phyloP scores from a whole-genome alignment of 2,888 invertebrate species.

The Pinctada fucata region DNA sequence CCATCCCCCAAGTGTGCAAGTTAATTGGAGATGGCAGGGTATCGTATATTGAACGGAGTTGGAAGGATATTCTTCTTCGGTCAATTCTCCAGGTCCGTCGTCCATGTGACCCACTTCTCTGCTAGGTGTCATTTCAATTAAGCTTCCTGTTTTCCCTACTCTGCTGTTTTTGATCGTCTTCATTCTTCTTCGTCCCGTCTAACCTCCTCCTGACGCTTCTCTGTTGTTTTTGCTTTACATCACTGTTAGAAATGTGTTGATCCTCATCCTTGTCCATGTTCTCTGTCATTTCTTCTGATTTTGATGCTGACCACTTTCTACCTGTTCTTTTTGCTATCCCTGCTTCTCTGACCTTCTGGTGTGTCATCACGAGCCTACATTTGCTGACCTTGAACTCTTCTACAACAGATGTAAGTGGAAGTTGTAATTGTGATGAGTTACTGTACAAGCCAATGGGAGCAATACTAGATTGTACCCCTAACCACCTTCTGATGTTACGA shows the following conservation, averaged over 20 bases:
- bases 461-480: not conserved
- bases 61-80: slow-evolving; percentile 12
- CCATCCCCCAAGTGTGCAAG: not conserved
- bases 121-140: slow-evolving; percentile 6
- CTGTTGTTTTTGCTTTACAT: slow-evolving; percentile 1
- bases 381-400: too few relatives aligned
- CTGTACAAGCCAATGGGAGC: not conserved
- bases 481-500: not conserved
- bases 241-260: slow-evolving; percentile 20
- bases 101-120: slow-evolving; percentile 6
- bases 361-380: too few relatives aligned
- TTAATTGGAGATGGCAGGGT: not conserved
- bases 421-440: not conserved
- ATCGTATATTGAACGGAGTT: slow-evolving; percentile 9
- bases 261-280: not conserved
- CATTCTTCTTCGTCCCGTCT: not conserved
- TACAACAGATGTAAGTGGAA: not conserved
- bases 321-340: slow-evolving; percentile 7
- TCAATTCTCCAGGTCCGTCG: slow-evolving; percentile 7
- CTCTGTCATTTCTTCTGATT: slow-evolving; percentile 15
- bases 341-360: not conserved
- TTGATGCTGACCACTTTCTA: slow-evolving; percentile 33
- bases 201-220: too few relatives aligned
- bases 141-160: slow-evolving; percentile 15
- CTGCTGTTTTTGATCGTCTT: not conserved